Conservation (phyloP, 1,140 invertebrate genomes). For the Augochlora pura region DNA sequence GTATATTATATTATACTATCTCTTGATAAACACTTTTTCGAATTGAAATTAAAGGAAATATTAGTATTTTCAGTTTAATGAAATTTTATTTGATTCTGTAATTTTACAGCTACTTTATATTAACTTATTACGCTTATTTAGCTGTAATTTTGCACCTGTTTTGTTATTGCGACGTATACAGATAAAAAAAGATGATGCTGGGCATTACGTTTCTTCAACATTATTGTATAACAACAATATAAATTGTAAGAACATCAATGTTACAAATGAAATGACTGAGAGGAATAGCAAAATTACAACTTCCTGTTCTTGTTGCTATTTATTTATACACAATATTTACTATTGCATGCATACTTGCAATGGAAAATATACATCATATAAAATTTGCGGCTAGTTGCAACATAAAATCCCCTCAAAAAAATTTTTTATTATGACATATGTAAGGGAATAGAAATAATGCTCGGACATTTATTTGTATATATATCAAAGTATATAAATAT, state of each 20-base stretch:
- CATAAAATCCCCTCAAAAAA: constrained; percentile 20
- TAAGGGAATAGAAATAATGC: constrained; percentile 48
- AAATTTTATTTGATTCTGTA: constrained; percentile 29
- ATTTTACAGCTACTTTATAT: constrained; percentile 49
- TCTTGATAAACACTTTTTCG: not conserved
- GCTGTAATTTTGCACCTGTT: constrained; percentile 46
- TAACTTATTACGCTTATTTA: constrained; percentile 36
- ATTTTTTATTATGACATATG: constrained; percentile 44
- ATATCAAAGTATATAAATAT: constrained; percentile 54
- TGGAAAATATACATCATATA: constrained; percentile 39
- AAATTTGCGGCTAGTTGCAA: constrained; percentile 45
- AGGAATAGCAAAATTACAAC: constrained; percentile 45
- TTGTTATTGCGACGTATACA: constrained; percentile 5
- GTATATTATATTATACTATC: constrained; percentile 32
- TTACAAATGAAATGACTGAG: constrained; percentile 49
- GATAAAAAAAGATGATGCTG: constrained; percentile 28
- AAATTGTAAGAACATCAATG: constrained; percentile 38
- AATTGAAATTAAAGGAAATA: not conserved
- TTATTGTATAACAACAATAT: constrained; percentile 37
- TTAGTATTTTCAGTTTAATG: not conserved
- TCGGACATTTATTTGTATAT: constrained; percentile 67
- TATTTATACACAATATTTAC: constrained; percentile 64
- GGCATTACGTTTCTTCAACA: constrained; percentile 60
- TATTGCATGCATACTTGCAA: constrained; percentile 41
- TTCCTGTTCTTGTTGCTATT: constrained; percentile 65